phyloP scores from a whole-genome alignment of 2,797 vertebrate species.

The Orestias chungarensis region DNA sequence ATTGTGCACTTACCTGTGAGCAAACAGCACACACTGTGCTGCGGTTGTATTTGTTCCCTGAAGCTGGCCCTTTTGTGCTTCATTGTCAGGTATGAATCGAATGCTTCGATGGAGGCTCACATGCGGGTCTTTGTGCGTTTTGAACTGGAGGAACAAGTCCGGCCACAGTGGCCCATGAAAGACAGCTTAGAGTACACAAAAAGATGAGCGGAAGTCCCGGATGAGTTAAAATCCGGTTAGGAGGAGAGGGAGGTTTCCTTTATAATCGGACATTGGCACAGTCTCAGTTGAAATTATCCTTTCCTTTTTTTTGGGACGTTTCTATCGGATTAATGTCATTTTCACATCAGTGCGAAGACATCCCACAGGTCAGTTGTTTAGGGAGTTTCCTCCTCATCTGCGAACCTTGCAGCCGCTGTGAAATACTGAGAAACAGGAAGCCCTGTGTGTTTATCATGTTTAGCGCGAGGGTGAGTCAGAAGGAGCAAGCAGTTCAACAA shows the following conservation, averaged over 20 bases:
- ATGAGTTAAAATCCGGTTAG: neutral
- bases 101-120: constrained; percentile 38
- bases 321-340: constrained; percentile 20
- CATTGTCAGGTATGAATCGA: constrained; percentile 37
- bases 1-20: constrained; percentile 41
- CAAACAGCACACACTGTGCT: constrained; percentile 41
- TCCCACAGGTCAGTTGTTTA: constrained; percentile 40
- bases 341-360: constrained; percentile 30
- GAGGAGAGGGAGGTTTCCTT: constrained; percentile 4
- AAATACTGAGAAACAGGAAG: constrained; percentile 58
- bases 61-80: constrained; percentile 28
- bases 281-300: neutral
- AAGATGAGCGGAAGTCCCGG: constrained; percentile 44
- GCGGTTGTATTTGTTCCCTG: constrained; percentile 36
- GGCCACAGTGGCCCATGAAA: constrained; percentile 36
- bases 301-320: neutral
- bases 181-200: constrained; percentile 48
- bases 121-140: constrained; percentile 64
- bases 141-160: constrained; percentile 70
- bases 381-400: constrained; percentile 47
- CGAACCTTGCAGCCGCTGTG: constrained; percentile 51
- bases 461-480: constrained; percentile 30
- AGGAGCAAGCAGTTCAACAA: constrained; percentile 24
- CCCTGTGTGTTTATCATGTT: constrained; percentile 53
- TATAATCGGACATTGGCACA: neutral